Percentiles rank a stretch among this genome's conserved stretches.
Evolutionary conservation across 1,140 invertebrate genomes (phyloP).

Genomic region (Bombus superbus): DNA sequence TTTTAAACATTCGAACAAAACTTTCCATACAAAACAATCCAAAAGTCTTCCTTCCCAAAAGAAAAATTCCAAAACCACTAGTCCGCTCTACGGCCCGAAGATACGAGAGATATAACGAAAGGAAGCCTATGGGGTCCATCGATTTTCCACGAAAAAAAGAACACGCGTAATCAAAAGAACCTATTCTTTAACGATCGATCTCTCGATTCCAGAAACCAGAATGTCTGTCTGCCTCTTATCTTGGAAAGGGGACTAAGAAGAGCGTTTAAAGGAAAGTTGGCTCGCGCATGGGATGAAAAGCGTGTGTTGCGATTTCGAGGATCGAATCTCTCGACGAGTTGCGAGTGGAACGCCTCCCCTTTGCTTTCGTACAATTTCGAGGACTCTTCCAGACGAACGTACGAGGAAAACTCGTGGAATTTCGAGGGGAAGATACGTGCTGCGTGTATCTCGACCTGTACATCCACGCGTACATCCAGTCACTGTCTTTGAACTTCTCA

Average conservation of each 20-base stretch:
- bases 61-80: not conserved
- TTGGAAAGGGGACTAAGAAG: not conserved
- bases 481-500: not conserved
- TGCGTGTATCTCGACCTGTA: not conserved
- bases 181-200: not conserved
- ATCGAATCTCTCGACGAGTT: constrained; percentile 57
- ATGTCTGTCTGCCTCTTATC: not conserved
- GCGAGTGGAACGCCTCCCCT: constrained; percentile 27
- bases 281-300: not conserved
- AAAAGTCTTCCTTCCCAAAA: not conserved
- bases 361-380: constrained; percentile 33
- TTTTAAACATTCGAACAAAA: not conserved
- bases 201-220: not conserved
- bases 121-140: not conserved
- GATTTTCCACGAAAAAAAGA: not conserved
- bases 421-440: constrained; percentile 28
- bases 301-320: constrained; percentile 56
- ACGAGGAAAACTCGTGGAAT: constrained; percentile 52
- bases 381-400: constrained; percentile 36
- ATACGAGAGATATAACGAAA: not conserved
- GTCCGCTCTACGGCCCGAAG: too few species aligned
- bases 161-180: too few species aligned
- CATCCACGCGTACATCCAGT: not conserved
- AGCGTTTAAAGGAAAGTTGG: not conserved
- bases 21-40: not conserved